A percentile compares a stretch with the other conserved stretches of the same genome.
Conservation (phyloP, 1,140 invertebrate species). For the Acromyrmex heyeri region DNA sequence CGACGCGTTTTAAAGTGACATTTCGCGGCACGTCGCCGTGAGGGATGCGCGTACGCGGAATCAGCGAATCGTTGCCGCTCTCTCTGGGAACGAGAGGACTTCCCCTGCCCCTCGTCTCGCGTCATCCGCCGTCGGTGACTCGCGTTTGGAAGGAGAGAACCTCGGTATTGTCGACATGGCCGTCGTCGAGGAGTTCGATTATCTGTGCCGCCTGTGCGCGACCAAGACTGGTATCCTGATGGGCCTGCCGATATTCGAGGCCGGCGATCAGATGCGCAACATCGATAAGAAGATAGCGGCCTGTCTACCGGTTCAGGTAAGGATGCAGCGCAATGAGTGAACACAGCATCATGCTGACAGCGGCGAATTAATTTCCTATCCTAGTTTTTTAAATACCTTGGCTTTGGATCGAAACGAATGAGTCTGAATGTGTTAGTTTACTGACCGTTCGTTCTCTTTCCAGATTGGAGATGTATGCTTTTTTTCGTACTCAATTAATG, state of each 20-base stretch:
- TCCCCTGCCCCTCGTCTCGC: not conserved
- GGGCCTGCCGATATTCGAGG: conserved; percentile 88
- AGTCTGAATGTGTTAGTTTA: too few relatives aligned
- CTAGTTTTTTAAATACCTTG: not conserved
- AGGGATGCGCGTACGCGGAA: conserved; percentile 2
- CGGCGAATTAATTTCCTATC: not conserved
- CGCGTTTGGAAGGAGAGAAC: not conserved
- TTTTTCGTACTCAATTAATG: not conserved
- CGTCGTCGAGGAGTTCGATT: conserved; percentile 87
- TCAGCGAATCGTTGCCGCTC: not conserved
- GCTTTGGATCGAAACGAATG: not conserved
- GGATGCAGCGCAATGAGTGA: conserved; percentile 8
- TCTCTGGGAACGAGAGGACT: conserved; percentile 26
- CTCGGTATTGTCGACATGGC: conserved; percentile 85
- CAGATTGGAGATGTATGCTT: not conserved
- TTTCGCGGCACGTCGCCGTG: not conserved
- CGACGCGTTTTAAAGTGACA: not conserved
- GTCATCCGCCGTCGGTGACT: not conserved
- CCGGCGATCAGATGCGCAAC: conserved; percentile 87
- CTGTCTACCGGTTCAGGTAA: conserved; percentile 88
- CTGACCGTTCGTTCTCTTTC: not conserved
- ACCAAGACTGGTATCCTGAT: conserved; percentile 87
- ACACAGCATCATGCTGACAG: not conserved
- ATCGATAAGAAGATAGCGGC: conserved; percentile 88
- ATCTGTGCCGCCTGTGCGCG: conserved; percentile 88